Percentiles rank a stretch among this genome's conserved stretches.
Conservation (phyloP, 2,113 vertebrate genomes). For the Centropus bengalensis region DNA sequence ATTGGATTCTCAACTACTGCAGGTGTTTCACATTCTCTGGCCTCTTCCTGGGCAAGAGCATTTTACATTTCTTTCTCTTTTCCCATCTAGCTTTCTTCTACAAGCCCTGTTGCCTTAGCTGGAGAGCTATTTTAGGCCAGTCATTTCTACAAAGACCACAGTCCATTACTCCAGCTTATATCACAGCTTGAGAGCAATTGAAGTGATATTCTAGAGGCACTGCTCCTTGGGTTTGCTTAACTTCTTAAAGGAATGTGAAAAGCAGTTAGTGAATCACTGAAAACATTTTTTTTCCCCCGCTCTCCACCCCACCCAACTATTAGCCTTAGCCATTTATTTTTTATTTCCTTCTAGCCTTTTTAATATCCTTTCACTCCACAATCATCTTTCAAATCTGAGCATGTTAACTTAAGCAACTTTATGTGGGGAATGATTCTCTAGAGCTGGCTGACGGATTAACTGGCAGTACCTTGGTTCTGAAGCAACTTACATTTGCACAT, state of each 20-base stretch:
- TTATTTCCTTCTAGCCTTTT: constrained; percentile 10
- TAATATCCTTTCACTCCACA: constrained; percentile 19
- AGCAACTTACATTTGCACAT: constrained; percentile 46
- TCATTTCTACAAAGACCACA: not conserved
- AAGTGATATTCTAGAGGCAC: not conserved
- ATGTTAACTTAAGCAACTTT: constrained; percentile 40
- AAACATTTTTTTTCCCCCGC: not conserved
- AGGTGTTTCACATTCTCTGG: not conserved
- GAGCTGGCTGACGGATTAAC: constrained; percentile 34
- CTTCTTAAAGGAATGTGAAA: not conserved
- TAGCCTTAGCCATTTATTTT: not conserved
- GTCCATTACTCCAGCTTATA: not conserved
- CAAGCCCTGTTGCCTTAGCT: not conserved
- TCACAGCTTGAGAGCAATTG: not conserved
- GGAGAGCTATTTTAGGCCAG: not conserved
- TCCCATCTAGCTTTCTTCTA: not conserved
- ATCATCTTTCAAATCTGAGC: not conserved
- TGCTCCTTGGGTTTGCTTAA: not conserved
- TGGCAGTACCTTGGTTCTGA: constrained; percentile 46
- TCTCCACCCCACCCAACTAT: not conserved
- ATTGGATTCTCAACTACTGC: not conserved
- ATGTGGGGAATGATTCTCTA: not conserved
- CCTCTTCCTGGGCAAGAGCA: not conserved
- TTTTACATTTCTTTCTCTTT: not conserved
- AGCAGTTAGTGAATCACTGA: not conserved